These are phyloP conservation scores for Eupithecia tripunctaria DNA, from an alignment of 2,888 invertebrate genomes.

Conservation along the genomic window DNA sequence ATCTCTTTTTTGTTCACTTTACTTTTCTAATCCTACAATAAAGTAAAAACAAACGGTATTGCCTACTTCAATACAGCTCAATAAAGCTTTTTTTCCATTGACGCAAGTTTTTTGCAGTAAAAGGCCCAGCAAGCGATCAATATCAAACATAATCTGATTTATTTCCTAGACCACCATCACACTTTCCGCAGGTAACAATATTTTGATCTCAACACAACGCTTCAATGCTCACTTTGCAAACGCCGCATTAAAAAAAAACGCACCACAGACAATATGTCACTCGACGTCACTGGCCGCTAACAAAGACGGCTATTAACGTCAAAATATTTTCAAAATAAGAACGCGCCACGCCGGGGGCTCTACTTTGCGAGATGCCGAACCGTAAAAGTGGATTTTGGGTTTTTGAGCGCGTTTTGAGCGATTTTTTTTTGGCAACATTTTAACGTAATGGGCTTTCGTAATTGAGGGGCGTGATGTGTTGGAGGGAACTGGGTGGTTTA, in stretches of 20 bases:
- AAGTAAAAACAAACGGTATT: background rate
- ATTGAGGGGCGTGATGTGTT: slow-evolving; percentile 39
- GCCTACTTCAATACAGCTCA: background rate
- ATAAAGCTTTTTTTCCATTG: background rate
- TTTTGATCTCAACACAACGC: slow-evolving; percentile 28
- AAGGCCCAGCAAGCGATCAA: background rate
- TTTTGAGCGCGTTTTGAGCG: slow-evolving; percentile 30
- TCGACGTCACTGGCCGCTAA: slow-evolving; percentile 52
- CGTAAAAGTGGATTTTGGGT: slow-evolving; percentile 46
- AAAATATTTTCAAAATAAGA: slow-evolving; percentile 83
- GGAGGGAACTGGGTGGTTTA: slow-evolving; percentile 11
- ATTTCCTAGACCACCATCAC: slow-evolving; percentile 39
- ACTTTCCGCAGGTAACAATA: slow-evolving; percentile 38
- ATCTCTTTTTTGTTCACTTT: background rate
- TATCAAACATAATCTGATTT: slow-evolving; percentile 14
- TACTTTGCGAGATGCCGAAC: slow-evolving; percentile 67
- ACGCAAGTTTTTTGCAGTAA: background rate
- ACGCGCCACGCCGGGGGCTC: slow-evolving; percentile 68
- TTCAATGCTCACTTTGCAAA: slow-evolving; percentile 41
- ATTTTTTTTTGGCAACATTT: slow-evolving; percentile 42
- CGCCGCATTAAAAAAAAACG: slow-evolving; percentile 37
- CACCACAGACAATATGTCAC: slow-evolving; percentile 68
- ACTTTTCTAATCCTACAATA: background rate
- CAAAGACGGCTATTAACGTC: slow-evolving; percentile 79
- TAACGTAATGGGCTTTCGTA: slow-evolving; percentile 36